Conservation (phyloP, 2,888 invertebrate genomes). For the Stenolophus ochropezus region DNA sequence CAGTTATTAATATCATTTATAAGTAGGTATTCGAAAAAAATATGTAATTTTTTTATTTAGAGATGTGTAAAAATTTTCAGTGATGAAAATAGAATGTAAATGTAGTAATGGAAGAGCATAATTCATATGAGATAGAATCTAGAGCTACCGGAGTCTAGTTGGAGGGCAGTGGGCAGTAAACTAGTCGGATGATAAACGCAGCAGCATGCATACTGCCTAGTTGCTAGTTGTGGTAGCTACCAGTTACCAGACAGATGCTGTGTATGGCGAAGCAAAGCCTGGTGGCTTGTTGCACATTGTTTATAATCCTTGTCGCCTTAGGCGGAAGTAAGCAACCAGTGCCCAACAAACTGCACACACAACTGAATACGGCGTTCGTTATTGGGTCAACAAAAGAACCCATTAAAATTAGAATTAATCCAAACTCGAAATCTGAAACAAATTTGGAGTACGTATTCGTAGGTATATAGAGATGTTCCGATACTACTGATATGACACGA, state of each 20-base stretch:
- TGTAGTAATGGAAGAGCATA: not conserved
- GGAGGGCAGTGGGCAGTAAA: not conserved
- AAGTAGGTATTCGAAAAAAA: too few relatives aligned
- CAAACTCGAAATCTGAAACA: too few relatives aligned
- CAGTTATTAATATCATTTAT: too few relatives aligned
- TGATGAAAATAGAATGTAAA: too few relatives aligned
- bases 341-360: not conserved
- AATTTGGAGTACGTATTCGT: too few relatives aligned
- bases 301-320: slow-evolving; percentile 59
- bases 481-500: too few relatives aligned
- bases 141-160: slow-evolving; percentile 5
- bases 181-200: slow-evolving; percentile 56
- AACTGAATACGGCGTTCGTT: too few relatives aligned
- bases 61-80: not conserved
- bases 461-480: too few relatives aligned
- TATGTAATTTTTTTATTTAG: too few relatives aligned
- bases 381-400: too few relatives aligned
- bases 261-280: slow-evolving; percentile 31
- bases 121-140: not conserved
- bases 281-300: slow-evolving; percentile 60
- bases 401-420: too few relatives aligned
- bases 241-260: not conserved
- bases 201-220: slow-evolving; percentile 39
- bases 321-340: slow-evolving; percentile 45
- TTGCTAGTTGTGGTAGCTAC: slow-evolving; percentile 1